phyloP scores from a whole-genome alignment of 2,888 invertebrate species.

The Catocala sponsa region DNA sequence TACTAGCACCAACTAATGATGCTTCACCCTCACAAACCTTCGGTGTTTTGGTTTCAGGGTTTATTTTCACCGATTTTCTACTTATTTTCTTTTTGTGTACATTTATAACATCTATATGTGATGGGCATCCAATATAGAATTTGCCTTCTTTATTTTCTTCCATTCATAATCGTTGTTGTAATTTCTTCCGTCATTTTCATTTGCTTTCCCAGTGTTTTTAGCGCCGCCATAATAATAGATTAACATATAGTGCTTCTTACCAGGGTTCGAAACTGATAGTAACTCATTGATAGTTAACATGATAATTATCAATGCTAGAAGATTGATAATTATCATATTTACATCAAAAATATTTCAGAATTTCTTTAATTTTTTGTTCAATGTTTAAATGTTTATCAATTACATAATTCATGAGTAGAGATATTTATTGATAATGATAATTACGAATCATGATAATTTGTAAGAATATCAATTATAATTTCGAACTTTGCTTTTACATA shows the following conservation, averaged over 20 bases:
- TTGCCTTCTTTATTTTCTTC: background rate
- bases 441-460: no score
- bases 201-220: conserved; percentile 2
- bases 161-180: conserved; percentile 1
- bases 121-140: background rate
- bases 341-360: no score
- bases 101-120: conserved; percentile 4
- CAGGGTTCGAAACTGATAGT: no score
- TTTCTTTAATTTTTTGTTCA: no score
- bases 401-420: no score
- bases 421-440: no score
- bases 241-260: no score
- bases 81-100: background rate
- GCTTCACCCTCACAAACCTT: conserved; percentile 47
- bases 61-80: conserved; percentile 14
- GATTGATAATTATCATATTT: no score
- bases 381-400: no score
- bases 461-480: no score
- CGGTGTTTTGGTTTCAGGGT: conserved; percentile 50
- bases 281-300: no score
- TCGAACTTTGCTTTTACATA: background rate
- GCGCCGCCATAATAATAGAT: background rate
- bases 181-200: conserved; percentile 1
- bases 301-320: no score
- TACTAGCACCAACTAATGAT: conserved; percentile 58